These are phyloP conservation scores for Eidolon dupreanum DNA, from an alignment of 2,797 vertebrate genomes.

Conservation along the genomic window DNA sequence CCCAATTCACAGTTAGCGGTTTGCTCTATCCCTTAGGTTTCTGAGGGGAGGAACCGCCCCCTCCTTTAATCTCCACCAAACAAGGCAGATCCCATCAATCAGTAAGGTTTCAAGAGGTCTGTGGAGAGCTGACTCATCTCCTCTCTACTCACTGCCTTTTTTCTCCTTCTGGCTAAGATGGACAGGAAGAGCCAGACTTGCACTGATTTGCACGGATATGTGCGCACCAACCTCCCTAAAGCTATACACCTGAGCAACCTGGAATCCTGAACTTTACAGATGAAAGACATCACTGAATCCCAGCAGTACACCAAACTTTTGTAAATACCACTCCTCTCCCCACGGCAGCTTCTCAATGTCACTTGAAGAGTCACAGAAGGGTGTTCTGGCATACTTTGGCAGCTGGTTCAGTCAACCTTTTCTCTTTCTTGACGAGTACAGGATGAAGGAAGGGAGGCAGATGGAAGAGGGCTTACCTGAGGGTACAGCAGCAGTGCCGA, in stretches of 20 bases:
- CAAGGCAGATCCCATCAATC: background rate
- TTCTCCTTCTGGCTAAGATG: background rate
- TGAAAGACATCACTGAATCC: background rate
- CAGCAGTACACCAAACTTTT: background rate
- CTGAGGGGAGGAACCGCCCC: too few relatives aligned
- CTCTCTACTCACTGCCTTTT: background rate
- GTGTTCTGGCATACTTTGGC: background rate
- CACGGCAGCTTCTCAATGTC: background rate
- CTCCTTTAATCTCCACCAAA: background rate
- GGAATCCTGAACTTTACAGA: background rate
- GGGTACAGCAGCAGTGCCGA: slow-evolving; percentile 97
- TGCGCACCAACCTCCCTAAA: background rate
- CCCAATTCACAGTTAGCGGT: background rate
- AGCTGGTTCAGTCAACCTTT: background rate
- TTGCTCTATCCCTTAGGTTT: background rate
- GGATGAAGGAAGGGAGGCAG: background rate
- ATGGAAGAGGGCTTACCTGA: slow-evolving; percentile 91
- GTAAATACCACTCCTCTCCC: background rate
- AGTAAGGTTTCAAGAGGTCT: background rate
- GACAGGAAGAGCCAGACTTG: background rate
- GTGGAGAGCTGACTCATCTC: background rate
- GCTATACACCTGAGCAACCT: background rate
- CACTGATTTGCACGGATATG: background rate
- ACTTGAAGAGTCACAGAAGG: background rate
- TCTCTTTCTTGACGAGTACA: background rate